Conservation (phyloP, 2,888 invertebrate species). For the Deroplatys truncata region DNA sequence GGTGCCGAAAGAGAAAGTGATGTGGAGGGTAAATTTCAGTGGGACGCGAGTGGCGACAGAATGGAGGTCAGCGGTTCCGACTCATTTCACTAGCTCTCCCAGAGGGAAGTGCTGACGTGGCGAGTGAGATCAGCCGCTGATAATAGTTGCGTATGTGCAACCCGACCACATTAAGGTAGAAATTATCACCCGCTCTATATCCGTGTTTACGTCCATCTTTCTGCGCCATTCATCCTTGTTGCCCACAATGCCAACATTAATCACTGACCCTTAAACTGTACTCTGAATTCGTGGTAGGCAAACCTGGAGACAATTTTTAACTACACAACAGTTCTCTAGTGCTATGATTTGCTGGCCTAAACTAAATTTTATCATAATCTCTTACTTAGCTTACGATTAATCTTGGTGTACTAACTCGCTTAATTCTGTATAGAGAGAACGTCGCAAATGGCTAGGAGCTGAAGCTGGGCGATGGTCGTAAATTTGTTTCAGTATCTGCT, state of each 20-base stretch:
- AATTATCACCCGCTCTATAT: background rate
- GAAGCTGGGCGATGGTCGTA: too few relatives aligned
- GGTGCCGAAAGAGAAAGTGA: background rate
- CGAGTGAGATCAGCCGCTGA: background rate
- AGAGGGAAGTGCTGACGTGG: background rate
- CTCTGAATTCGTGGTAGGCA: background rate
- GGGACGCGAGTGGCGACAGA: background rate
- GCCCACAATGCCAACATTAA: background rate
- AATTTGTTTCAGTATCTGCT: too few relatives aligned
- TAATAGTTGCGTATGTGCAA: background rate
- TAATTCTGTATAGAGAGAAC: too few relatives aligned
- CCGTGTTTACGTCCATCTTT: background rate
- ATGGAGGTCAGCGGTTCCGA: conserved; percentile 18
- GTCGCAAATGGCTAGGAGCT: too few relatives aligned
- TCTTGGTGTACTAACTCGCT: too few relatives aligned
- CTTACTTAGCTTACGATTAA: too few relatives aligned
- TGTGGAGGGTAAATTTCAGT: background rate
- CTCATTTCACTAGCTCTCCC: conserved; percentile 13
- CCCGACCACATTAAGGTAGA: background rate
- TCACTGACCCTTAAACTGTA: background rate
- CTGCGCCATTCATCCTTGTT: background rate
- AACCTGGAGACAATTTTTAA: background rate
- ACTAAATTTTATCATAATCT: too few relatives aligned
- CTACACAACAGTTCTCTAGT: too few relatives aligned
- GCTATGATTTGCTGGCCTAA: too few relatives aligned